Percentiles rank a stretch among this genome's conserved stretches.
Evolutionary conservation across 2,797 vertebrate species (phyloP).

Genomic region (Microctenopoma stevenorrisi): DNA sequence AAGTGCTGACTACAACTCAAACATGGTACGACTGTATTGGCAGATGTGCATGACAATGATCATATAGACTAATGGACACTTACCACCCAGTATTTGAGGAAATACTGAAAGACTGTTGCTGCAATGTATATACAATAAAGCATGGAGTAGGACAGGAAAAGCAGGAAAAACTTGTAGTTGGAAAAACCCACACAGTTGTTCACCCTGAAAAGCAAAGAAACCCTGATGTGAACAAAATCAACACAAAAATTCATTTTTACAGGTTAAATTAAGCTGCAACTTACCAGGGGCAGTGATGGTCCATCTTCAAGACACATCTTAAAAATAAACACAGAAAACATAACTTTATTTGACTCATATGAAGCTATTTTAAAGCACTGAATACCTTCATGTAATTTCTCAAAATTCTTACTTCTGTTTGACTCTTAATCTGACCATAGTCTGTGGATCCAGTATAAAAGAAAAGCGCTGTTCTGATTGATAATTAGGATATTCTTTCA

Average conservation of each 20-base stretch:
- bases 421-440: neutral
- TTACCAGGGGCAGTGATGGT: slow-evolving; percentile 99
- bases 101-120: slow-evolving; percentile 95
- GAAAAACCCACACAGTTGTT: slow-evolving; percentile 99
- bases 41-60: slow-evolving; percentile 8
- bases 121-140: slow-evolving; percentile 94
- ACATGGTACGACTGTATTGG: neutral
- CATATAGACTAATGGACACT: slow-evolving; percentile 71
- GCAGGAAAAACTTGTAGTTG: slow-evolving; percentile 99
- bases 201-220: slow-evolving; percentile 84
- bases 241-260: neutral
- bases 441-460: slow-evolving; percentile 4
- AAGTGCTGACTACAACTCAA: slow-evolving; percentile 7
- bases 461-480: slow-evolving; percentile 46
- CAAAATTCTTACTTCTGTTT: neutral
- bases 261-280: slow-evolving; percentile 36
- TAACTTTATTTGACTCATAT: neutral
- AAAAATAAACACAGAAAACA: slow-evolving; percentile 30
- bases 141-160: slow-evolving; percentile 96
- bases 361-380: neutral
- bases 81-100: slow-evolving; percentile 97
- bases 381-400: neutral
- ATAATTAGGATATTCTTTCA: slow-evolving; percentile 32
- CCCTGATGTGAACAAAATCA: neutral
- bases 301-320: slow-evolving; percentile 98